These are phyloP conservation scores for Epistrophe eligans DNA, from an alignment of 2,888 invertebrate species.

Conservation along the genomic window DNA sequence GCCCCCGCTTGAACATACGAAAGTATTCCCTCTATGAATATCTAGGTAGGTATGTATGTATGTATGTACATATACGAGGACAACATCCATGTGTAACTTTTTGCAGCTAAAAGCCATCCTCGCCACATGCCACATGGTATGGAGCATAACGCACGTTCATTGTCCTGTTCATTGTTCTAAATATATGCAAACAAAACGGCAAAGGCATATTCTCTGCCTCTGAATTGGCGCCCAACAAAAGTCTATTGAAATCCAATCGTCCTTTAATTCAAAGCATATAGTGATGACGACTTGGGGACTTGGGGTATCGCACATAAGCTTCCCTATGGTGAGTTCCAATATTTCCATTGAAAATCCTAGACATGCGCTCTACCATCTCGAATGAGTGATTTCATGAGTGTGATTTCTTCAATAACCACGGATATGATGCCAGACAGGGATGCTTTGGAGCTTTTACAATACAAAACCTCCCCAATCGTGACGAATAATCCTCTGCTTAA, in stretches of 20 bases:
- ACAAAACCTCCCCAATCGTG: slow-evolving; percentile 70
- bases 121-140: slow-evolving; percentile 23
- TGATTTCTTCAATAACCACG: not conserved
- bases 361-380: slow-evolving; percentile 44
- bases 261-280: slow-evolving; percentile 50
- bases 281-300: slow-evolving; percentile 1
- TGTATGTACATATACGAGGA: no score
- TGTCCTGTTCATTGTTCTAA: slow-evolving; percentile 55
- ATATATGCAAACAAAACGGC: slow-evolving; percentile 47
- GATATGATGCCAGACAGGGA: slow-evolving; percentile 33
- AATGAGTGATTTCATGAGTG: slow-evolving; percentile 54
- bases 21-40: not conserved
- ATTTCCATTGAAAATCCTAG: slow-evolving; percentile 2
- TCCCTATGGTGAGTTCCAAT: slow-evolving; percentile 61
- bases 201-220: slow-evolving; percentile 15
- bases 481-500: slow-evolving; percentile 75
- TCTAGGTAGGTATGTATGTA: not conserved
- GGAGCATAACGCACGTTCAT: slow-evolving; percentile 60
- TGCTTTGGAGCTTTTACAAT: slow-evolving; percentile 65
- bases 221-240: slow-evolving; percentile 72
- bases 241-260: slow-evolving; percentile 69
- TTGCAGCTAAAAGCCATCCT: slow-evolving; percentile 51
- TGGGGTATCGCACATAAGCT: slow-evolving; percentile 46
- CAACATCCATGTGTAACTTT: slow-evolving; percentile 30
- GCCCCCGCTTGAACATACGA: slow-evolving; percentile 3